Evolutionary conservation across 2,797 vertebrate species (phyloP).

Genomic region (Rhyacichthys aspro): DNA sequence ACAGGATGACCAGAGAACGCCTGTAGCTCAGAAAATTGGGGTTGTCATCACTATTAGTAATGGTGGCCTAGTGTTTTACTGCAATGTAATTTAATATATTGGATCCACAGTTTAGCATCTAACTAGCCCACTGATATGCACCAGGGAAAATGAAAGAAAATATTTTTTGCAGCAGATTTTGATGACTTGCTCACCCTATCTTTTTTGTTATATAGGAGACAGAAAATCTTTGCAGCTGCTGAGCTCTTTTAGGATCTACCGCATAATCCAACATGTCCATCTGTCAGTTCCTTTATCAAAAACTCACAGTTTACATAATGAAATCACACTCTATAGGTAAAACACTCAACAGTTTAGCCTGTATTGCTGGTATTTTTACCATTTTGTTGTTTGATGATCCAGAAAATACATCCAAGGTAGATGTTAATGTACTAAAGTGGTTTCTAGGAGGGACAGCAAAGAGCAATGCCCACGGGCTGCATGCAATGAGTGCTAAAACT

Average conservation of each 20-base stretch:
- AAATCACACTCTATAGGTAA: conserved; percentile 11
- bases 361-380: conserved; percentile 17
- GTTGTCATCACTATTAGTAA: conserved; percentile 69
- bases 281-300: conserved; percentile 27
- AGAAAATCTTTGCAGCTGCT: conserved; percentile 25
- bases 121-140: conserved; percentile 37
- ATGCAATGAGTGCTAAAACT: conserved; percentile 49
- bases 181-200: too few relatives aligned
- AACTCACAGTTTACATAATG: conserved; percentile 9
- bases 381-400: conserved; percentile 37
- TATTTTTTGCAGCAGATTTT: too few relatives aligned
- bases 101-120: conserved; percentile 20
- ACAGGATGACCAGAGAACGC: conserved; percentile 70
- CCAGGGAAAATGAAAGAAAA: conserved; percentile 4
- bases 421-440: conserved; percentile 26
- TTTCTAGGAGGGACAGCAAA: conserved; percentile 25
- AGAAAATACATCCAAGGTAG: conserved; percentile 26
- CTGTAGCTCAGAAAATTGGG: conserved; percentile 72
- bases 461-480: conserved; percentile 43
- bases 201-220: too few relatives aligned
- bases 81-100: conserved; percentile 55
- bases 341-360: conserved; percentile 18
- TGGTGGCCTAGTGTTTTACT: conserved; percentile 66
- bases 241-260: conserved; percentile 24
- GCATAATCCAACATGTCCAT: too few relatives aligned